phyloP scores from a whole-genome alignment of 2,888 invertebrate genomes.

The Germaria angustata region DNA sequence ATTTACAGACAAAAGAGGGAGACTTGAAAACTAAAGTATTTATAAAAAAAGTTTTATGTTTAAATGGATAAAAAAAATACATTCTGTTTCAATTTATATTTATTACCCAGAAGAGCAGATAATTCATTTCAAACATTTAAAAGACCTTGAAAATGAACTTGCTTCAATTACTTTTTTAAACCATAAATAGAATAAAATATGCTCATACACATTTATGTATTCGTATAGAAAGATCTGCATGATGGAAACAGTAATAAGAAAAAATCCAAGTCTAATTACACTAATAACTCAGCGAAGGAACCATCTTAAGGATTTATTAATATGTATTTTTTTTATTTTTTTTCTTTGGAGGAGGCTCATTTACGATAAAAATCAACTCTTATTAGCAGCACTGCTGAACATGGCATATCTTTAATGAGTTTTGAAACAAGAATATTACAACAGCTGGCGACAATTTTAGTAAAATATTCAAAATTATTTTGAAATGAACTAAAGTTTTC shows the following conservation, averaged over 20 bases:
- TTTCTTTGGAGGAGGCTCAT: background rate
- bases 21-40: background rate
- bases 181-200: constrained; percentile 20
- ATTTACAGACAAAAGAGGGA: background rate
- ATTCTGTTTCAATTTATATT: constrained; percentile 25
- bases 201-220: background rate
- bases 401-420: constrained; percentile 11
- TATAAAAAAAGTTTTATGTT: constrained; percentile 6
- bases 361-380: background rate
- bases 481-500: background rate
- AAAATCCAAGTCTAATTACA: constrained; percentile 53
- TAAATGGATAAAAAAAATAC: constrained; percentile 2
- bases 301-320: constrained; percentile 14
- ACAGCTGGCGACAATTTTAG: constrained; percentile 48
- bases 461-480: constrained; percentile 8
- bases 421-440: constrained; percentile 38
- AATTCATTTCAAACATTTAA: constrained; percentile 10
- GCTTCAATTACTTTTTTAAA: background rate
- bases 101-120: background rate
- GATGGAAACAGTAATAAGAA: constrained; percentile 23
- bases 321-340: background rate
- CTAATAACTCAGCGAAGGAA: constrained; percentile 19
- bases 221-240: constrained; percentile 17
- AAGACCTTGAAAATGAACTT: constrained; percentile 55
- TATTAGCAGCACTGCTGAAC: background rate